Percentiles rank a stretch among this genome's conserved stretches.
phyloP scores from a whole-genome alignment of 1,140 invertebrate genomes.

The Monochamus saltuarius region DNA sequence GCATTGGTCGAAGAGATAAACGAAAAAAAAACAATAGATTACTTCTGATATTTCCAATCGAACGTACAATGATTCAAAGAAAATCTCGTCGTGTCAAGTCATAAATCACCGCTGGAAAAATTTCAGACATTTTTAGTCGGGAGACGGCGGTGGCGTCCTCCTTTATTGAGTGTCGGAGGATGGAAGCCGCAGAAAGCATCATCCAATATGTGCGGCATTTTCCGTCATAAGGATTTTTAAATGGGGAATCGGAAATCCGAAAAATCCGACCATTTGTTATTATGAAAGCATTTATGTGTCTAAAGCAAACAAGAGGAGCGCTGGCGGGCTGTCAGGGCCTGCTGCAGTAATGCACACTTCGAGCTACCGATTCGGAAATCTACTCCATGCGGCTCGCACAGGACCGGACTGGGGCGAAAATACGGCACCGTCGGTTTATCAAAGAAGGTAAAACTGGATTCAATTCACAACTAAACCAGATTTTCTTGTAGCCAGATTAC shows the following conservation, averaged over 20 bases:
- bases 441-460: too few species aligned
- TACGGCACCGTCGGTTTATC: too few species aligned
- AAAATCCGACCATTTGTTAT: constrained; percentile 18
- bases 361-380: constrained; percentile 99
- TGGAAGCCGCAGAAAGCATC: not conserved
- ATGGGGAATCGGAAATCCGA: constrained; percentile 13
- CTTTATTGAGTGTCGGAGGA: not conserved
- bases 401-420: too few species aligned
- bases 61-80: too few species aligned
- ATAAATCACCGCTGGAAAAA: not conserved
- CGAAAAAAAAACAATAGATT: too few species aligned
- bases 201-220: not conserved
- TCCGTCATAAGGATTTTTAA: constrained; percentile 3
- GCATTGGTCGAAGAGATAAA: too few species aligned
- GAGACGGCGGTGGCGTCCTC: not conserved
- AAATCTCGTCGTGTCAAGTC: too few species aligned
- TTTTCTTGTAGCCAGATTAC: too few species aligned
- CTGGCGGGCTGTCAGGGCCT: constrained; percentile 51
- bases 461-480: too few species aligned
- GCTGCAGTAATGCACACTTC: constrained; percentile 98
- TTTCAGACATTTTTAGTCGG: not conserved
- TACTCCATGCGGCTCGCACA: constrained; percentile 43
- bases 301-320: constrained; percentile 11
- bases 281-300: constrained; percentile 13
- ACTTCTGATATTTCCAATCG: too few species aligned